Conservation (phyloP, 2,113 vertebrate genomes). For the Halichoerus grypus region DNA sequence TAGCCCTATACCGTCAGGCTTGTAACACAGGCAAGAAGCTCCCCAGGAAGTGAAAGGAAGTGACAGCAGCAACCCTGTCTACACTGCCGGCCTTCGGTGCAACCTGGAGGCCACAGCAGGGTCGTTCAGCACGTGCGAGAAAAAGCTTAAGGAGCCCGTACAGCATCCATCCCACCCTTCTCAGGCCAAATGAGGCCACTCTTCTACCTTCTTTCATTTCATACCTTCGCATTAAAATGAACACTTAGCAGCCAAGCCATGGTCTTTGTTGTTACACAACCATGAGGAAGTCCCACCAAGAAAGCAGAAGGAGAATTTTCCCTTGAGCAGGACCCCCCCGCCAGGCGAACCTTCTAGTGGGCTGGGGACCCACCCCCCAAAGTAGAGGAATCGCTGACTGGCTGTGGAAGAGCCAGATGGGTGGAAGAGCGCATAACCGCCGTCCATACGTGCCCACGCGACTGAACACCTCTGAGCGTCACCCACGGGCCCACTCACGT, state of each 20-base stretch:
- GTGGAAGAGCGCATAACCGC: constrained; percentile 7
- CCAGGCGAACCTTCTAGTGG: background rate
- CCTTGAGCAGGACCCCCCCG: background rate
- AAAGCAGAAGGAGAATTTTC: background rate
- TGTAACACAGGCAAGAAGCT: background rate
- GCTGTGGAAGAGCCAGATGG: background rate
- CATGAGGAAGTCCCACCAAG: background rate
- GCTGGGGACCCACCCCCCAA: background rate
- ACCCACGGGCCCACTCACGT: background rate
- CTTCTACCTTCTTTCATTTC: constrained; percentile 4
- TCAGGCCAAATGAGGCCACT: background rate
- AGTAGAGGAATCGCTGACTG: background rate
- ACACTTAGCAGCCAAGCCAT: background rate
- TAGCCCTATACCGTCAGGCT: background rate
- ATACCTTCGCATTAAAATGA: background rate
- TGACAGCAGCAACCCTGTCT: background rate
- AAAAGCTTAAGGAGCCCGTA: background rate
- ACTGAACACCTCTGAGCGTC: accelerated
- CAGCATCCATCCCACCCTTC: background rate
- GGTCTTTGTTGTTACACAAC: background rate
- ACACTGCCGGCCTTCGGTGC: background rate
- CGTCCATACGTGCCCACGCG: background rate
- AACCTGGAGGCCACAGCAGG: accelerated
- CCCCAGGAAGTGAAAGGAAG: background rate
- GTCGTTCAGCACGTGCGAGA: background rate